A percentile compares a stretch with the other conserved stretches of the same genome.
Conservation (phyloP, 2,888 invertebrate genomes). For the Mimachlamys varia region DNA sequence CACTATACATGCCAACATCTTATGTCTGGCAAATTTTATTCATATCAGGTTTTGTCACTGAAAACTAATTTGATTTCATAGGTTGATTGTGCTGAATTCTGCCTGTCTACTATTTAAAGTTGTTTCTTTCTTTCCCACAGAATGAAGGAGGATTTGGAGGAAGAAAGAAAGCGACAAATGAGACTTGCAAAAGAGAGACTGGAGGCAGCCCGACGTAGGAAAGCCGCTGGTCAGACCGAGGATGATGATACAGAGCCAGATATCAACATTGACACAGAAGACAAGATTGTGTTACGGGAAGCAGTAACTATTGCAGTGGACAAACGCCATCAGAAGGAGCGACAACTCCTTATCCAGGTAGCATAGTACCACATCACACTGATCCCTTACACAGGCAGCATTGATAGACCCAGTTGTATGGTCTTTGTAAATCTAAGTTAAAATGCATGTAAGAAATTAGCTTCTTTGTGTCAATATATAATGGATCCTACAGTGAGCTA, state of each 20-base stretch:
- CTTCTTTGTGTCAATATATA: no score
- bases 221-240: constrained; percentile 46
- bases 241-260: constrained; percentile 51
- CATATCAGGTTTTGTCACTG: background rate
- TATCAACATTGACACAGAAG: constrained; percentile 61
- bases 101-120: no score
- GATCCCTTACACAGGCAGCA: no score
- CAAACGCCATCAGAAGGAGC: constrained; percentile 70
- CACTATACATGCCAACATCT: no score
- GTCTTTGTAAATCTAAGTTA: no score
- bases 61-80: no score
- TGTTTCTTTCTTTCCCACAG: constrained; percentile 45
- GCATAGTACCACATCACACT: background rate
- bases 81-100: no score
- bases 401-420: no score
- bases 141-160: constrained; percentile 57
- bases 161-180: constrained; percentile 70
- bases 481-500: no score
- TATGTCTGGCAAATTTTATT: no score
- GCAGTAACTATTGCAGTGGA: constrained; percentile 70
- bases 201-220: constrained; percentile 62
- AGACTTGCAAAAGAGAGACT: constrained; percentile 72
- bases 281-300: constrained; percentile 67
- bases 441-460: no score
- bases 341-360: constrained; percentile 71